Percentiles rank a stretch among this genome's conserved stretches.
phyloP scores from a whole-genome alignment of 2,113 vertebrate genomes.

The Synchiropus splendidus region DNA sequence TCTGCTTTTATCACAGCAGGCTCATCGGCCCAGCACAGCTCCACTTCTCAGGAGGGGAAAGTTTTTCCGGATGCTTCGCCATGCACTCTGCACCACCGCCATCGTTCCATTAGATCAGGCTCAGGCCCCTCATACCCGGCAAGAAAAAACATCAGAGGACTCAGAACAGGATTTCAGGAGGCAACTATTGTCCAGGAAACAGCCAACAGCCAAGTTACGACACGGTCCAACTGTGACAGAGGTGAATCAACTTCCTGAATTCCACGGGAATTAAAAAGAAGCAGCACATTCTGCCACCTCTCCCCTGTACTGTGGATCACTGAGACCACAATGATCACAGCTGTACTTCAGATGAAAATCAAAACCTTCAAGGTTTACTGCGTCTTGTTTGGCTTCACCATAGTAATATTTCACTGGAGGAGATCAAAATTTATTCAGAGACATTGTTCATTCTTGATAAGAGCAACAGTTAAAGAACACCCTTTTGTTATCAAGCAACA shows the following conservation, averaged over 20 bases:
- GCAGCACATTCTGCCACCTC: conserved; percentile 36
- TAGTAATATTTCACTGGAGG: too few species aligned
- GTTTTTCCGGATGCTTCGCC: conserved; percentile 35
- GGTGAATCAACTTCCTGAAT: too few species aligned
- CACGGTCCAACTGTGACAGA: too few species aligned
- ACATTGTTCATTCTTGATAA: too few species aligned
- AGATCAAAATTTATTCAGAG: too few species aligned
- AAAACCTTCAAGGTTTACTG: too few species aligned
- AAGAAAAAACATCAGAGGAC: conserved; percentile 17
- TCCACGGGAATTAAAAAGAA: conserved; percentile 22
- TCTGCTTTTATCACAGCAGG: conserved; percentile 65
- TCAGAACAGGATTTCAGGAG: conserved; percentile 38
- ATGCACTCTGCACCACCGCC: conserved; percentile 19
- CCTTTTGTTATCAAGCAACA: too few species aligned
- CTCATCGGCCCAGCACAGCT: conserved; percentile 32
- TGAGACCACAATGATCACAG: conserved; percentile 23
- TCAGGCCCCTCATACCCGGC: conserved; percentile 50
- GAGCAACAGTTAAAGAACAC: too few species aligned
- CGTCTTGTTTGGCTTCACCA: too few species aligned
- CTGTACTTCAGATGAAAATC: too few species aligned
- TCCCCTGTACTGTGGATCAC: conserved; percentile 36
- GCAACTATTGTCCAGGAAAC: conserved; percentile 49
- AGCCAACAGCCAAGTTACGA: too few species aligned
- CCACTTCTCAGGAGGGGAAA: conserved; percentile 52
- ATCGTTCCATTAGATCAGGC: conserved; percentile 58